A percentile compares a stretch with the other conserved stretches of the same genome.
Evolutionary conservation across 2,797 vertebrate genomes (phyloP).

Genomic region (Phaenicophaeus curvirostris): DNA sequence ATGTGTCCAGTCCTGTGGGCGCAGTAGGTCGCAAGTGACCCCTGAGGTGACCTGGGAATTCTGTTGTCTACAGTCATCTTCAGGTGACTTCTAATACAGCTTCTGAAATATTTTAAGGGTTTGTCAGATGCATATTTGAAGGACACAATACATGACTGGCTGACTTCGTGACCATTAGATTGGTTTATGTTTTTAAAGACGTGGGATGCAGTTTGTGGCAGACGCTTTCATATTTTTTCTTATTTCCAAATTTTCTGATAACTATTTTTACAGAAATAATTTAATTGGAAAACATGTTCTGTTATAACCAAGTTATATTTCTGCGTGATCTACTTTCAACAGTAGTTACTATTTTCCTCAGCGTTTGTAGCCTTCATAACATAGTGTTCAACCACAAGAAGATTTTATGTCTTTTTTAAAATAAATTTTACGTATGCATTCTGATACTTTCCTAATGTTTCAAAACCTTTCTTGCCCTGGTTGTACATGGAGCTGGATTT

Average conservation of each 20-base stretch:
- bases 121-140: background rate
- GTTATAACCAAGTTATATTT: too few species aligned
- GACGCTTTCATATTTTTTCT: background rate
- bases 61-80: background rate
- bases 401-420: background rate
- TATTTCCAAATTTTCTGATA: background rate
- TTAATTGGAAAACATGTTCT: background rate
- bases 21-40: background rate
- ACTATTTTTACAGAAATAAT: background rate
- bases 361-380: background rate
- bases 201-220: background rate
- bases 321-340: background rate
- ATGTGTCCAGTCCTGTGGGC: background rate
- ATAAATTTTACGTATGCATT: background rate
- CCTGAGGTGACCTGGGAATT: background rate
- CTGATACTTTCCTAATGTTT: background rate
- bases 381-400: background rate
- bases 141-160: background rate
- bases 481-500: background rate
- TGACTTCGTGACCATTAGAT: background rate
- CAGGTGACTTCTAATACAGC: accelerated
- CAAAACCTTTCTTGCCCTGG: background rate
- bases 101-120: background rate
- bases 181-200: background rate
- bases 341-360: background rate